A percentile compares a stretch with the other conserved stretches of the same genome.
Conservation (phyloP, 2,888 invertebrate genomes). For the Troides helena region DNA sequence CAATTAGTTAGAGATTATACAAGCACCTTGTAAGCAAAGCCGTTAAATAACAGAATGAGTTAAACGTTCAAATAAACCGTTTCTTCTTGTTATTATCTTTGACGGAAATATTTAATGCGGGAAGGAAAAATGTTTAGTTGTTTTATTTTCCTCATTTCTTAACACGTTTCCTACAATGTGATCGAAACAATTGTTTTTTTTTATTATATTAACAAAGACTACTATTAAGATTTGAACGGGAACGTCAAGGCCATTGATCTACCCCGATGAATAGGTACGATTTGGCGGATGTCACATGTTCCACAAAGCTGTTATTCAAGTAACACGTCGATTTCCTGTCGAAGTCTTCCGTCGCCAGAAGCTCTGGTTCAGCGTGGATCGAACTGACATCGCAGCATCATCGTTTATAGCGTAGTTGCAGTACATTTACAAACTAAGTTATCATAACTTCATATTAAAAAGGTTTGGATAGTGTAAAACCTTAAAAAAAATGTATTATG, state of each 20-base stretch:
- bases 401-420: too few species aligned
- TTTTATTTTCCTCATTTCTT: neutral
- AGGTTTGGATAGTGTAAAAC: too few species aligned
- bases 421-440: too few species aligned
- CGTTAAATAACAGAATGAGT: neutral
- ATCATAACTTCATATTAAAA: too few species aligned
- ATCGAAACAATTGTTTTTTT: neutral
- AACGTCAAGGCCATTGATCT: neutral
- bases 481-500: too few species aligned
- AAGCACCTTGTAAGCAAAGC: neutral
- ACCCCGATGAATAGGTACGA: too few species aligned
- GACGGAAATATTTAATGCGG: neutral
- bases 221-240: neutral
- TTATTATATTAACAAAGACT: neutral
- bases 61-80: neutral
- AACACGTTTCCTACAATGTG: neutral
- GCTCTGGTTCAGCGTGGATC: too few species aligned
- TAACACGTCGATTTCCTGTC: too few species aligned
- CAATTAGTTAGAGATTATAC: constrained; percentile 9
- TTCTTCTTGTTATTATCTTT: neutral
- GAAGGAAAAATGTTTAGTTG: neutral
- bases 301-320: too few species aligned
- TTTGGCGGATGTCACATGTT: too few species aligned
- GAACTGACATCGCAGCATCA: too few species aligned
- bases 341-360: too few species aligned